Base-by-base conservation (phyloP, 1,140 invertebrate genomes). In the Zaprionus tsacasi region DNA sequence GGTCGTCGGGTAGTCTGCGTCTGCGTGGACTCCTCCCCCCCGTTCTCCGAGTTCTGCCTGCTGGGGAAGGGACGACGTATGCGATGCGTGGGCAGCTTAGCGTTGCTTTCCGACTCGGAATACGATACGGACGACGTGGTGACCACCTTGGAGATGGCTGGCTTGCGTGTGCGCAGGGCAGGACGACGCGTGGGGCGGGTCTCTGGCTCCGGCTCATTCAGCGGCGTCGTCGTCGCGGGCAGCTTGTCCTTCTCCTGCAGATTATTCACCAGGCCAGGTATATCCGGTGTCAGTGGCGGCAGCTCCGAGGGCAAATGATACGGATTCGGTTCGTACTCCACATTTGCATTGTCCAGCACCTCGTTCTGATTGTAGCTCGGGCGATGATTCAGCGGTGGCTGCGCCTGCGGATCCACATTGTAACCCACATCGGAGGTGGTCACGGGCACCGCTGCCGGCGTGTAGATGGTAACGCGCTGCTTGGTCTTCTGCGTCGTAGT, bases 181-280 rank as follows among this genome's bases (percentile, higher is more conserved):
- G 91, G 91, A 25, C 90, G 78, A 5, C 91, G 70, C 11, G 94
- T 93, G 3, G 93, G 79, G 3, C 93, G 92, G 21, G 93, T 93
- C 7, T 93, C 75, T 1, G 93, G 81, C 67, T 93, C 92, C 1
- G 72, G 73, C 6, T 89, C 79, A 15, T 45, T 70, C 10, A 77
- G 13, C 3, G 83, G 91, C 0, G 76, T 92, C 15, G 82, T 78
- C n/a, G 79, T 82, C 4, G n/a, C n/a, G n/a, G 79, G 73, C 50
- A 79, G 40, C 38, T 83, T 81, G 13, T 92, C 81, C 67, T 92
- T 92, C 85, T 95, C 94, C 70, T 95, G 90, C 17, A 95, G 88
- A 11, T 94, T 94, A 79, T 95, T 95, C 0, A 95, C 94, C 21
- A 95, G 80, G 1, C 94, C 94, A 10, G 94, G 94, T 35, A 95